Conservation (phyloP, 2,113 vertebrate species). For the Brachypteracias leptosomus region DNA sequence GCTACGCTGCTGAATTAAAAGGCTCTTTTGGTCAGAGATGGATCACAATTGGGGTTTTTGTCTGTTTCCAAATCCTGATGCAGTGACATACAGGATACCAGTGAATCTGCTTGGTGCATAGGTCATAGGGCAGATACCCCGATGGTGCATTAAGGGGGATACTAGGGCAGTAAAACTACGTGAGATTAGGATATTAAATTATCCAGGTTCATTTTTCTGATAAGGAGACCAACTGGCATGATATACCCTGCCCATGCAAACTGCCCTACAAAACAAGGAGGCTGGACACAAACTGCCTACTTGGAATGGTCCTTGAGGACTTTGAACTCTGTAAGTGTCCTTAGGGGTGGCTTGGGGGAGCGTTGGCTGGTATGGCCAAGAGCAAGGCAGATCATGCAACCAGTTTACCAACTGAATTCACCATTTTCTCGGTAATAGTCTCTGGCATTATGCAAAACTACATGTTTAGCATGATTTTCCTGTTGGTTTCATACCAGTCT, state of each 20-base stretch:
- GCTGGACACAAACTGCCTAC: not conserved
- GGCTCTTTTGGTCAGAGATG: too few relatives aligned
- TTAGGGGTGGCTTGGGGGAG: not conserved
- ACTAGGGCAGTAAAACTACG: not conserved
- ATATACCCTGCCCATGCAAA: not conserved
- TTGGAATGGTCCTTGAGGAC: not conserved
- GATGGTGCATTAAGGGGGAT: not conserved
- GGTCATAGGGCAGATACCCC: not conserved
- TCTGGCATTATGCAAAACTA: not conserved
- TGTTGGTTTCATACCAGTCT: not conserved
- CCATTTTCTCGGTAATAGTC: not conserved
- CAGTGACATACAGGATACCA: too few relatives aligned
- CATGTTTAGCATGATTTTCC: rapidly evolving
- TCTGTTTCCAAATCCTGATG: too few relatives aligned
- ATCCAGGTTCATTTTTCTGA: not conserved
- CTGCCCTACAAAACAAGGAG: rapidly evolving
- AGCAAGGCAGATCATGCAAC: not conserved
- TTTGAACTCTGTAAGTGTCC: not conserved
- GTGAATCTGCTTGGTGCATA: not conserved
- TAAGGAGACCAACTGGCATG: not conserved
- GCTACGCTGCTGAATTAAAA: too few relatives aligned
- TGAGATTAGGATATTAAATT: not conserved
- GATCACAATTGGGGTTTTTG: too few relatives aligned
- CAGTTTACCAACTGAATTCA: not conserved
- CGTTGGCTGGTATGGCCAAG: not conserved